Evolutionary conservation across 37 sponge, comb jelly and placozoan species (phyloP).

Genomic region (Corticium candelabrum): DNA sequence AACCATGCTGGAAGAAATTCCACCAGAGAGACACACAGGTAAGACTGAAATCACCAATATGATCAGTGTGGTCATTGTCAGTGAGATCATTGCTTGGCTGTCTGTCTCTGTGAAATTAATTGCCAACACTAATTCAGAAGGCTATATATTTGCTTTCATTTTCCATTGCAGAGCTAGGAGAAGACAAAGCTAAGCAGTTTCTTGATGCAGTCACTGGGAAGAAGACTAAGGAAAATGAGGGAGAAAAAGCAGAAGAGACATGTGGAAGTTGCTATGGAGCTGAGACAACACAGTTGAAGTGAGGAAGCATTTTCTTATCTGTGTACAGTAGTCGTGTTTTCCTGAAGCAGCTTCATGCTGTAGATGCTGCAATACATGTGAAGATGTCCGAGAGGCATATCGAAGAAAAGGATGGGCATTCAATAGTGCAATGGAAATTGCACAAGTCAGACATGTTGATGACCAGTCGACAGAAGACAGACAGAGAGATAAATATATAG

Average conservation of each 20-base stretch:
- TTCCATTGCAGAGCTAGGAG: background rate
- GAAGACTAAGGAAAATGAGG: background rate
- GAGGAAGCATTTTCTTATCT: no score
- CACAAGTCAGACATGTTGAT: constrained; percentile 20
- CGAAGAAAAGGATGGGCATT: constrained; percentile 96
- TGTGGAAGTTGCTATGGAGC: constrained; percentile 94
- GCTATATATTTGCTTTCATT: background rate
- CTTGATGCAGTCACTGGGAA: background rate
- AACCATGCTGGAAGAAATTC: background rate
- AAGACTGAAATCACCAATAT: no score
- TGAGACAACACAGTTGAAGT: constrained; percentile 41
- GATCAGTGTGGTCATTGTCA: no score
- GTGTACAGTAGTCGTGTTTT: no score
- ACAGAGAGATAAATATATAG: no score
- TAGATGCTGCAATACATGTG: constrained; percentile 91
- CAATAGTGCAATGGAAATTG: constrained; percentile 41
- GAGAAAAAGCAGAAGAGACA: background rate
- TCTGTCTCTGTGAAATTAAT: no score
- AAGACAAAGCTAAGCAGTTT: background rate
- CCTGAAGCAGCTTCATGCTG: no score
- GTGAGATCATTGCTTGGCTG: no score
- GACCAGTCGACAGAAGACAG: no score
- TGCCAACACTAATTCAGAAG: background rate
- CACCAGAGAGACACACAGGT: background rate
- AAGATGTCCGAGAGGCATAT: constrained; percentile 94